phyloP scores from a whole-genome alignment of 1,140 invertebrate species.

The Drosophila nigromelanica region DNA sequence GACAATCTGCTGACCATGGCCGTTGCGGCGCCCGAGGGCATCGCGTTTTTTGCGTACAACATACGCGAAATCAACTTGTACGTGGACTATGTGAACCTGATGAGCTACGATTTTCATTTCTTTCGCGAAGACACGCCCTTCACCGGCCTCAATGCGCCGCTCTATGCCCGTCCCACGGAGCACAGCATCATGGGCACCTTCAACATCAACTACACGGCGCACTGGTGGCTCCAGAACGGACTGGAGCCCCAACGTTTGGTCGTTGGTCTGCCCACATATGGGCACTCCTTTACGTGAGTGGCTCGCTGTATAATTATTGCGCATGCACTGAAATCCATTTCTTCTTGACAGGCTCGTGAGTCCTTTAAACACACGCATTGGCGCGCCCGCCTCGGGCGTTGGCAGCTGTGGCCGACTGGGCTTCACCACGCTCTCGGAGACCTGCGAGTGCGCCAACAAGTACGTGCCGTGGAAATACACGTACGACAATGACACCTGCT shows the following conservation, averaged over 20 bases:
- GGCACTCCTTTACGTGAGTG: slow-evolving; percentile 90
- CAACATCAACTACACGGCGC: slow-evolving; percentile 92
- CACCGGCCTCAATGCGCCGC: slow-evolving; percentile 91
- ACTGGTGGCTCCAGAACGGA: slow-evolving; percentile 92
- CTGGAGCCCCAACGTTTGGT: slow-evolving; percentile 93
- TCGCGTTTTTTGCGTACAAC: slow-evolving; percentile 91
- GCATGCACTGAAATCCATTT: not conserved
- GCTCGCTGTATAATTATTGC: too few relatives aligned
- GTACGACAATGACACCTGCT: slow-evolving; percentile 88
- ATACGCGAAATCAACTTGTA: slow-evolving; percentile 90
- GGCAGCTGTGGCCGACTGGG: slow-evolving; percentile 88
- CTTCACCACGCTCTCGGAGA: slow-evolving; percentile 88
- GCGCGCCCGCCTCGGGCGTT: slow-evolving; percentile 89
- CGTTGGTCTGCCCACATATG: slow-evolving; percentile 95
- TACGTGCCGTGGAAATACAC: slow-evolving; percentile 84
- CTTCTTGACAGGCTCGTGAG: slow-evolving; percentile 86
- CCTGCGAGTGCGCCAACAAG: slow-evolving; percentile 87
- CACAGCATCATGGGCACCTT: slow-evolving; percentile 88
- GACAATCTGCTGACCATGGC: slow-evolving; percentile 89
- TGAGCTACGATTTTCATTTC: slow-evolving; percentile 95
- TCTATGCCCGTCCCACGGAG: slow-evolving; percentile 87
- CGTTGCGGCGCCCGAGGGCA: slow-evolving; percentile 89
- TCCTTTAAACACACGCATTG: slow-evolving; percentile 87
- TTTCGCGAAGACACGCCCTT: slow-evolving; percentile 90
- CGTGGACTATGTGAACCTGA: slow-evolving; percentile 93